Conservation (phyloP, 2,113 vertebrate species). For the Bufo bufo region DNA sequence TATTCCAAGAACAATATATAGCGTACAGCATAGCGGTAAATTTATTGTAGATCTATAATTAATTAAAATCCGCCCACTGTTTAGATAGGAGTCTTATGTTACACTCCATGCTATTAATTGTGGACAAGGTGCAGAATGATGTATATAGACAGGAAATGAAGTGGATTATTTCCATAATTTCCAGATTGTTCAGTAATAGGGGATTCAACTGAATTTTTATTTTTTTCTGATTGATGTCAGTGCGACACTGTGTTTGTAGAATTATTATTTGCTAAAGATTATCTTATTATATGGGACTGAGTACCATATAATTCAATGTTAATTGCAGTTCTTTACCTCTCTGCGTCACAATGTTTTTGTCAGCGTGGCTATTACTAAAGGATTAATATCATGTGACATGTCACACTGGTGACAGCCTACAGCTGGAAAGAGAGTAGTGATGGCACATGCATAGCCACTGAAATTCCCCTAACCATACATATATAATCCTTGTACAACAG, state of each 20-base stretch:
- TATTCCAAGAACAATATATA: not conserved
- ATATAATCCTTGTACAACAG: not conserved
- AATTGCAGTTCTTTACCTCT: not conserved
- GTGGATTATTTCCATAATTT: not conserved
- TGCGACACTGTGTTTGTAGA: not conserved
- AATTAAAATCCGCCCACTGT: not conserved
- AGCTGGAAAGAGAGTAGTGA: not conserved
- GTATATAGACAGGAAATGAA: constrained; percentile 17
- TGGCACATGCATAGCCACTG: too few species aligned
- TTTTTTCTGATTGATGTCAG: not conserved
- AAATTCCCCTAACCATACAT: not conserved
- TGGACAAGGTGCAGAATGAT: not conserved
- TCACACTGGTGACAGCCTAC: not conserved
- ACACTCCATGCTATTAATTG: not conserved
- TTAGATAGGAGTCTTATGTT: not conserved
- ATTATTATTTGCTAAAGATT: not conserved
- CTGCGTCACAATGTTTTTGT: not conserved
- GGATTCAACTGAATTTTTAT: not conserved
- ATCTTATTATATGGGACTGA: not conserved
- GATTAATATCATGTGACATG: not conserved
- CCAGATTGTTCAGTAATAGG: not conserved
- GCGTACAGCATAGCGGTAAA: not conserved
- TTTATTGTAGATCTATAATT: not conserved
- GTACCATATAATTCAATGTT: not conserved
- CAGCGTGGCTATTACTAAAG: not conserved